Evolutionary conservation across 2,113 vertebrate genomes (phyloP).

Genomic region (Pollimyrus isidori): DNA sequence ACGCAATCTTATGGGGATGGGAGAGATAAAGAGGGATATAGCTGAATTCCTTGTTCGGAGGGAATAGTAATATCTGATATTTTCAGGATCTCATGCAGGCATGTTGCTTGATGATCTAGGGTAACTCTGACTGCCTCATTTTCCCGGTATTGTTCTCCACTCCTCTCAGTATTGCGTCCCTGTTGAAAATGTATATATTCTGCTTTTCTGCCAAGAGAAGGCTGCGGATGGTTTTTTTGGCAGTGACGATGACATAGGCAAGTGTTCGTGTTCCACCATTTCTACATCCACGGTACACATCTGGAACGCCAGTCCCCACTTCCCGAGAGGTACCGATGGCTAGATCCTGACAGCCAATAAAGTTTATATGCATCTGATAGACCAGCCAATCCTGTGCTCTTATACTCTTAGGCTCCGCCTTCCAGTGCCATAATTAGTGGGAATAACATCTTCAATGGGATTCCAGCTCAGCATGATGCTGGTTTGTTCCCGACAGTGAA

Average conservation of each 20-base stretch:
- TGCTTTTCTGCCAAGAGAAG: neutral
- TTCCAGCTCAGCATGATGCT: neutral
- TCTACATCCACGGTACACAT: neutral
- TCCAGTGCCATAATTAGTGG: neutral
- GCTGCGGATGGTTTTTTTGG: neutral
- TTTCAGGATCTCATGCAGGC: neutral
- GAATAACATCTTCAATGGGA: neutral
- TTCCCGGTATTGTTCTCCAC: neutral
- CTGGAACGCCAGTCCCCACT: neutral
- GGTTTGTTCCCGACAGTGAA: neutral
- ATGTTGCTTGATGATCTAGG: neutral
- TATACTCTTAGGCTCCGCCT: neutral
- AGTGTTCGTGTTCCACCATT: neutral
- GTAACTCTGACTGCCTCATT: neutral
- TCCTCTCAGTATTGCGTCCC: neutral
- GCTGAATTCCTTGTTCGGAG: neutral
- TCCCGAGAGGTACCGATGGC: neutral
- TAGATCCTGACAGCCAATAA: neutral
- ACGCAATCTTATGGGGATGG: neutral
- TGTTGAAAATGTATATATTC: neutral
- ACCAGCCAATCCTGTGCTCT: neutral
- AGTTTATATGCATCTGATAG: neutral
- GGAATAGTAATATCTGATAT: neutral
- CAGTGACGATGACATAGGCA: neutral
- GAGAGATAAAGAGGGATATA: neutral